phyloP scores from a whole-genome alignment of 2,888 invertebrate genomes.

The Rhagonycha lutea region DNA sequence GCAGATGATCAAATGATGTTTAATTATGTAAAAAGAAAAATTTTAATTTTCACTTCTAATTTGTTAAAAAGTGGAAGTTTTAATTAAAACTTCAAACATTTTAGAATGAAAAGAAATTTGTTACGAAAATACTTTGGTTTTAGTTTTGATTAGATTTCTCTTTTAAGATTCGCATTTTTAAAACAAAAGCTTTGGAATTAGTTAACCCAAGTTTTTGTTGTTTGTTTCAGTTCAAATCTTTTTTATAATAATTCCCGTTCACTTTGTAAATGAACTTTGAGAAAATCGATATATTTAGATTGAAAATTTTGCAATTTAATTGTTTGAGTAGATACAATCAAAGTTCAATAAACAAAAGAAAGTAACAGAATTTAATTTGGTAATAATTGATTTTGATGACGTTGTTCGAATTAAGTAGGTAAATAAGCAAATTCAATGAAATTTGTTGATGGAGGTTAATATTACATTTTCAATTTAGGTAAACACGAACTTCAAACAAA shows the following conservation, averaged over 20 bases:
- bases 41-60: not conserved
- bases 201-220: not conserved
- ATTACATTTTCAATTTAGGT: not conserved
- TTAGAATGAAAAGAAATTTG: not conserved
- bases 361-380: not conserved
- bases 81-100: not conserved
- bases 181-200: not conserved
- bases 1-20: not conserved
- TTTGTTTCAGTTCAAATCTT: not conserved
- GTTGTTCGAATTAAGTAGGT: not conserved
- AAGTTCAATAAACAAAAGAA: not conserved
- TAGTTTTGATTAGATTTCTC: not conserved
- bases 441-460: not conserved
- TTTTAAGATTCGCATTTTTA: not conserved
- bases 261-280: not conserved
- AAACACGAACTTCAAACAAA: not conserved
- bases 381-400: no score
- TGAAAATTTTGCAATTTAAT: not conserved
- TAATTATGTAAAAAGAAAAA: not conserved
- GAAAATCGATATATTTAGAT: not conserved
- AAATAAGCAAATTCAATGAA: not conserved
- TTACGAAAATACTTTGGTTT: not conserved
- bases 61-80: not conserved
- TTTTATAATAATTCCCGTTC: not conserved
- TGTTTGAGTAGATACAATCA: not conserved